Evolutionary conservation across 2,888 invertebrate species (phyloP).

Genomic region (Argyra leucocephala): DNA sequence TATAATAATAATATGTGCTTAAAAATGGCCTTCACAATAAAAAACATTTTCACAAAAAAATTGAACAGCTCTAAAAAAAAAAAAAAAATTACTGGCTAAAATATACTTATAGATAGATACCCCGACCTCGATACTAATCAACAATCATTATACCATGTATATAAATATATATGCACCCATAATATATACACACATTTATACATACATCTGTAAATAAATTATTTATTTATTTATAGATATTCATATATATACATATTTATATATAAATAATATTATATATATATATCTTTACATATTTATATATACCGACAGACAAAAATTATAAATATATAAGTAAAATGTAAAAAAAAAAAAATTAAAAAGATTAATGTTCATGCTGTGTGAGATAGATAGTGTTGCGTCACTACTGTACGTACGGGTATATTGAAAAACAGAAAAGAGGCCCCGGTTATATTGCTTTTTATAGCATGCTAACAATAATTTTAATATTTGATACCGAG

Average conservation of each 20-base stretch:
- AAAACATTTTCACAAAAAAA: not conserved
- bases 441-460: not conserved
- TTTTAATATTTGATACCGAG: not conserved
- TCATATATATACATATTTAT: too few species aligned
- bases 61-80: not conserved
- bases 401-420: not conserved
- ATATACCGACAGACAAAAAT: not conserved
- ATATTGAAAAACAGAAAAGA: not conserved
- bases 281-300: too few species aligned
- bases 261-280: too few species aligned
- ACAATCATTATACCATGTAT: not conserved
- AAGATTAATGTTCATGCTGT: slow-evolving; percentile 6
- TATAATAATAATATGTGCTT: too few species aligned
- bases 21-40: not conserved
- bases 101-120: slow-evolving; percentile 2
- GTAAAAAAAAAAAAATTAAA: not conserved
- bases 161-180: not conserved
- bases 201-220: too few species aligned
- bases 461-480: not conserved
- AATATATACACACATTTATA: not conserved
- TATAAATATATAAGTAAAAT: not conserved
- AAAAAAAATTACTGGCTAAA: not conserved
- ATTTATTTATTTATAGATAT: too few species aligned
- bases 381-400: slow-evolving; percentile 6
- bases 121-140: slow-evolving; percentile 3